Conservation (phyloP, 2,113 vertebrate species). For the Seriola quinqueradiata region DNA sequence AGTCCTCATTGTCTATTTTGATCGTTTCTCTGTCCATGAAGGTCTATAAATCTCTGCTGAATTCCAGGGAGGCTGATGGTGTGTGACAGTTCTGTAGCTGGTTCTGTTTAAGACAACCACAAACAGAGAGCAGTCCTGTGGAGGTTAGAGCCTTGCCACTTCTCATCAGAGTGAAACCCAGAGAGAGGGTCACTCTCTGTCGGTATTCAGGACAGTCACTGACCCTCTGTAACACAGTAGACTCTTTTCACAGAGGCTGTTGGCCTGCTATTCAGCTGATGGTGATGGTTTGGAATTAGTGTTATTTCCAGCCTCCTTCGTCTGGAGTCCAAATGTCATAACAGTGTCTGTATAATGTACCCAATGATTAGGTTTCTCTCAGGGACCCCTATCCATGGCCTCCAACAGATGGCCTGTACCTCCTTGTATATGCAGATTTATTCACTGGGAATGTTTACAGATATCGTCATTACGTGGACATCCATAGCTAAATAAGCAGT, state of each 20-base stretch:
- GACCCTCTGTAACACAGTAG: slow-evolving; percentile 37
- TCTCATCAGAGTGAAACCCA: slow-evolving; percentile 71
- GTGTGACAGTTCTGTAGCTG: slow-evolving; percentile 79
- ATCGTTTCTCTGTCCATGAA: slow-evolving; percentile 50
- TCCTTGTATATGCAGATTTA: slow-evolving; percentile 75
- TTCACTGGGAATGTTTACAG: slow-evolving; percentile 71
- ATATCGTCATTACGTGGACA: slow-evolving; percentile 67
- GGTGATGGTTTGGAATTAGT: slow-evolving; percentile 41
- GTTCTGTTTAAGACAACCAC: slow-evolving; percentile 78
- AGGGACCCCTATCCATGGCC: slow-evolving; percentile 53
- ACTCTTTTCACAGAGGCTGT: slow-evolving; percentile 4
- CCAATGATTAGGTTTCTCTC: slow-evolving; percentile 71
- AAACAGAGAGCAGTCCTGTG: slow-evolving; percentile 65
- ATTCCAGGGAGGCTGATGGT: slow-evolving; percentile 68
- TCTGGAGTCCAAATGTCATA: slow-evolving; percentile 73
- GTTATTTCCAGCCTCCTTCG: slow-evolving; percentile 50
- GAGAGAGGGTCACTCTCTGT: slow-evolving; percentile 59
- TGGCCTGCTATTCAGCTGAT: slow-evolving; percentile 42
- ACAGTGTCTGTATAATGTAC: slow-evolving; percentile 73
- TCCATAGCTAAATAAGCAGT: slow-evolving; percentile 60
- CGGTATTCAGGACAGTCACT: slow-evolving; percentile 54
- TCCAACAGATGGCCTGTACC: slow-evolving; percentile 74
- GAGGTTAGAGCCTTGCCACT: slow-evolving; percentile 73
- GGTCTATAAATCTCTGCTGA: slow-evolving; percentile 48
- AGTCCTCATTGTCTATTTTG: slow-evolving; percentile 57